Base-by-base conservation (phyloP, 2,113 vertebrate species). In the Candoia aspera region DNA sequence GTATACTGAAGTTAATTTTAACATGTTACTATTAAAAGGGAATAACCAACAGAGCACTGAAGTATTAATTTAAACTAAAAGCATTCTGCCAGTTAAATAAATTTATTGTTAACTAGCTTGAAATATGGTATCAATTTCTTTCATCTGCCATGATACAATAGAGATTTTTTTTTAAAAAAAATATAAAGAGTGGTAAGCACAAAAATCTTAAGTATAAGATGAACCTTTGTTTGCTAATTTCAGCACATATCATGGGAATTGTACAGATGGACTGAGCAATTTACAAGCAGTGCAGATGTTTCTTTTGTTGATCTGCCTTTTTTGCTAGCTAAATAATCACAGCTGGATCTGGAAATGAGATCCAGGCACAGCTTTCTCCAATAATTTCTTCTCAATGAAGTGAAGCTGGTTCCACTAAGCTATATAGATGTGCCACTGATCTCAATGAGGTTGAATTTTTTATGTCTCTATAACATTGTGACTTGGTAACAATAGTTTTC, bases 281-380 rank as follows among this genome's bases (percentile, higher is more conserved):
- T 42, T 60, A 29, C 49, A 62, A 89, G 53, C 68, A 85, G n/a
- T 64, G n/a, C 91, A 92, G 87, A 84, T 92, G 73, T 92, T 59
- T 33, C 8, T 87, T 85, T 85, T 92, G 64, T 85, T 89, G 57
- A 26, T 88, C 87, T 55, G 57, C 5, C 21, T 89, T 53, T 68
- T 42, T 64, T 37, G 73, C n/a, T 84, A 46, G 37, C 87, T 42
- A 37, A 6, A 23, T 53, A 73, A 24, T 24, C n/a, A 55, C 87
- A 55, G 15, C 79, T 84, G 59, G 42, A 53, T 88, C 33, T 88
- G 57, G 68, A 92, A 68, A 83, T n/a, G 5, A 29, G 21, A 53
- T n/a, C n/a, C 84, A 54, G 46, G 13, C 73, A 64, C 53, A 84
- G 37, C 33, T 79, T 89, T 89, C 46, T 62, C 46, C n/a, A 64